phyloP scores from a whole-genome alignment of 2,113 vertebrate genomes.

The Varanus komodoensis region DNA sequence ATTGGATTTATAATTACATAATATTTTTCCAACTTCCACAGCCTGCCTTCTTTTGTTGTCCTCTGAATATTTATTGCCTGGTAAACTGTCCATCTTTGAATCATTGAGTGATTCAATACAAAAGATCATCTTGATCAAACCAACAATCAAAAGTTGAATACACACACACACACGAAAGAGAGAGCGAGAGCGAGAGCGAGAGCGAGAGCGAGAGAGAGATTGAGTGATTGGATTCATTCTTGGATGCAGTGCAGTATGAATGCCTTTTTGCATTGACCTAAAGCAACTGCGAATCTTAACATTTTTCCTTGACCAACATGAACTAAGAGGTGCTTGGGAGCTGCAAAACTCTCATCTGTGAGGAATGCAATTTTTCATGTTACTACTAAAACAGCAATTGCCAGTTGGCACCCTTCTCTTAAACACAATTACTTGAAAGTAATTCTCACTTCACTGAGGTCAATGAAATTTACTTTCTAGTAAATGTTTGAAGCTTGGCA shows the following conservation, averaged over 20 bases:
- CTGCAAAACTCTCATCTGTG: not conserved
- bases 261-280: not conserved
- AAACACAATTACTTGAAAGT: constrained; percentile 18
- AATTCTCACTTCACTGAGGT: constrained; percentile 5
- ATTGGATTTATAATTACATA: not conserved
- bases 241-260: not conserved
- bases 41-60: not conserved
- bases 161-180: not conserved
- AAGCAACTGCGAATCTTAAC: not conserved
- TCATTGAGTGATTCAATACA: not conserved
- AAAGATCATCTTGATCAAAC: not conserved
- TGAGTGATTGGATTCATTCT: not conserved
- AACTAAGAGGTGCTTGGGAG: not conserved
- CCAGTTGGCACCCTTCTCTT: constrained; percentile 17
- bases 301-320: not conserved
- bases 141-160: not conserved
- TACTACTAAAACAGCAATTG: constrained; percentile 8
- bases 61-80: not conserved
- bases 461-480: constrained; percentile 25
- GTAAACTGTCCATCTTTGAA: not conserved
- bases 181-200: no score
- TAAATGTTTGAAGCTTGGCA: constrained; percentile 12
- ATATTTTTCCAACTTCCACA: not conserved
- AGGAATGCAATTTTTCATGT: constrained; percentile 21
- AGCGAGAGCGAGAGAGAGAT: no score